These are phyloP conservation scores for Stegophylla sp. DNA, from an alignment of 2,888 invertebrate genomes.

Conservation along the genomic window DNA sequence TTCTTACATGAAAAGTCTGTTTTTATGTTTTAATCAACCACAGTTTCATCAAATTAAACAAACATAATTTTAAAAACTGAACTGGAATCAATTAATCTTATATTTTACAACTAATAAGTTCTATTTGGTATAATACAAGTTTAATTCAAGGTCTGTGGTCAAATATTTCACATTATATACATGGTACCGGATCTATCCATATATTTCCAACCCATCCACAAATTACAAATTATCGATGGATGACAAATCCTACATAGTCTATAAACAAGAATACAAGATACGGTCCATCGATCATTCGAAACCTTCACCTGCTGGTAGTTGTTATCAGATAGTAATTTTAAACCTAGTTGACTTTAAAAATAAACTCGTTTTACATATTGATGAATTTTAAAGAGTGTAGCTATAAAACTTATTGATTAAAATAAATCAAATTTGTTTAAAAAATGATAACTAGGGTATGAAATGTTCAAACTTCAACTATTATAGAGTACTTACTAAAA, in stretches of 20 bases:
- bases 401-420: neutral
- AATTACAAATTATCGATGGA: constrained; percentile 51
- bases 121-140: neutral
- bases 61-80: no score
- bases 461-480: neutral
- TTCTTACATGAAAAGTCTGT: no score
- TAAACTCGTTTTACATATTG: neutral
- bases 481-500: neutral
- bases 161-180: constrained; percentile 15
- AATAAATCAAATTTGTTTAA: neutral
- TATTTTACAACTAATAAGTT: neutral
- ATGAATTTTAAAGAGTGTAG: neutral
- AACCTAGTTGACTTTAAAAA: neutral
- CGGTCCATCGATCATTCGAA: constrained; percentile 34
- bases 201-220: constrained; percentile 26
- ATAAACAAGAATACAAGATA: constrained; percentile 39
- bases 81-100: neutral
- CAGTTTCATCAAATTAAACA: no score
- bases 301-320: constrained; percentile 2
- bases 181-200: constrained; percentile 24
- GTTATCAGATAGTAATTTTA: neutral
- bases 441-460: neutral
- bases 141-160: constrained; percentile 44
- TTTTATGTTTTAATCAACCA: no score
- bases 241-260: constrained; percentile 50